Base-by-base conservation (phyloP, 1,140 invertebrate genomes). In the Idris sp. region DNA sequence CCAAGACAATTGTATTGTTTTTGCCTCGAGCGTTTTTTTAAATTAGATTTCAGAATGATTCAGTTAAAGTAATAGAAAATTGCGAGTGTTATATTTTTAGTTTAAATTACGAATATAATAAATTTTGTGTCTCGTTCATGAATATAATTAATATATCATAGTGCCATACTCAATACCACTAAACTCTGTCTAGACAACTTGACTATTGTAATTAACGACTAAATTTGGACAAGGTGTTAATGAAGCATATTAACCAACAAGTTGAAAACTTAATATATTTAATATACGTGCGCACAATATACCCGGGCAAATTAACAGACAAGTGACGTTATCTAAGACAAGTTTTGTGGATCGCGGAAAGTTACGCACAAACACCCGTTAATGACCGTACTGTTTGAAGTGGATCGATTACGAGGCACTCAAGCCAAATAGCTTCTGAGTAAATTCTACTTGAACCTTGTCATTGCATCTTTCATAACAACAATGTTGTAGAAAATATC, bases 401-500 rank as follows among this genome's bases (percentile, higher is more conserved):
- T 65, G 51, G 64, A 69, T 75, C 64, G 73, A 75, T 75, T 75
- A 75, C 64, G 51, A 59, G 51, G 53, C 38, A 59, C 64, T 69
- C 64, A 28, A 43, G 58, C 46, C 62, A 44, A 77, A 79, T 79
- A 77, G 77, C 67, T 77, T 75, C 59, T 64, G 65, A 53, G 64
- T 62, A 71, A 74, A 71, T 74, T 67, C 62, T 64, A 77, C 75
- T 77, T 61, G 72, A 44, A 43, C 44, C 53, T 67, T 68, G 56
- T 74, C 74, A 69, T 68, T 25, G 53, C 36, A 43, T n/a, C n/a
- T n/a, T n/a, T n/a, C n/a, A n/a, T n/a, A n/a, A n/a, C 80, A 81
- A 83, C 72, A 79, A 43, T 43, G 74, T n/a, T n/a, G n/a, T n/a
- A n/a, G n/a, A n/a, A n/a, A 80, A 83, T 79, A 83, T 77, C 75